These are phyloP conservation scores for Chloromyia formosa DNA, from an alignment of 2,888 invertebrate genomes.

Conservation along the genomic window DNA sequence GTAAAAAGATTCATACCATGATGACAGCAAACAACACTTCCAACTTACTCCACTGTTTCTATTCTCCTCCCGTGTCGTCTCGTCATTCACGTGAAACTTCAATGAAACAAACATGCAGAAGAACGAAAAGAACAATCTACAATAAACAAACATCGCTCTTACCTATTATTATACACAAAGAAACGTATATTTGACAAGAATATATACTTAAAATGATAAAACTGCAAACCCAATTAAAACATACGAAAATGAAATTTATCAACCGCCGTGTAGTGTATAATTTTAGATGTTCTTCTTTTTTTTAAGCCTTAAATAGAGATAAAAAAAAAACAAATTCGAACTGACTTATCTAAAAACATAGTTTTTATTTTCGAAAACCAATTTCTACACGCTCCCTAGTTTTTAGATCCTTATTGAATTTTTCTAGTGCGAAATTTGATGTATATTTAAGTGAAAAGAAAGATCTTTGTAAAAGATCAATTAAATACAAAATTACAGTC, in stretches of 20 bases:
- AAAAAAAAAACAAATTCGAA: not conserved
- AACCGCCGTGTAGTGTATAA: slow-evolving; percentile 39
- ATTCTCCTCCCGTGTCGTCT: not conserved
- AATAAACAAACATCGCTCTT: slow-evolving; percentile 10
- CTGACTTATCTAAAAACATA: not conserved
- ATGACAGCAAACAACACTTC: not conserved
- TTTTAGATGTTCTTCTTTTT: slow-evolving; percentile 33
- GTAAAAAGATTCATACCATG: not conserved
- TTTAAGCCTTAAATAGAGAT: not conserved
- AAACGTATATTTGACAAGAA: slow-evolving; percentile 15
- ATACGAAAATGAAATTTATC: slow-evolving; percentile 25
- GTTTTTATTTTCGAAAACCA: not conserved
- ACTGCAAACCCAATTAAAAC: slow-evolving; percentile 12
- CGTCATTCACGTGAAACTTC: too few species aligned
- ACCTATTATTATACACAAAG: slow-evolving; percentile 16
- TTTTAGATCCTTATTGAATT: not conserved
- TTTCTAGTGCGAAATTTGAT: slow-evolving; percentile 1
- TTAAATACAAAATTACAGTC: too few species aligned
- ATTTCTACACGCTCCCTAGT: not conserved
- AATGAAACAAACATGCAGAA: too few species aligned
- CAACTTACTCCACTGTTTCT: not conserved
- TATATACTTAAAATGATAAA: slow-evolving; percentile 31
- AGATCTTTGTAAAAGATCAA: not conserved
- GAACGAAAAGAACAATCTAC: not conserved
- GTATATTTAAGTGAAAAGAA: not conserved